These are phyloP conservation scores for Delia radicum DNA, from an alignment of 1,140 invertebrate genomes.

Conservation along the genomic window DNA sequence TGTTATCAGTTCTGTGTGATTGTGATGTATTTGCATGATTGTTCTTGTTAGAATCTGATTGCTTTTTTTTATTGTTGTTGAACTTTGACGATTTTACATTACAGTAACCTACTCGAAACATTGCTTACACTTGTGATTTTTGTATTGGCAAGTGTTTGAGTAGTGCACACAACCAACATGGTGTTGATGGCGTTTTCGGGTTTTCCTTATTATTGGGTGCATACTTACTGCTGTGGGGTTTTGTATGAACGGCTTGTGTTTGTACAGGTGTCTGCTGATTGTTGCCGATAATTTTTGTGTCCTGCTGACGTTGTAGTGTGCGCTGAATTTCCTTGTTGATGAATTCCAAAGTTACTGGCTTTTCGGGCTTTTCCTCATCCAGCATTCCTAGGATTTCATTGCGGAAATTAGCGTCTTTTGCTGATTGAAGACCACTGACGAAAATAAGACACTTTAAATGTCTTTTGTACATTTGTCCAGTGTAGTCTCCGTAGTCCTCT, in stretches of 20 bases:
- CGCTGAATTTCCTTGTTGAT: slow-evolving; percentile 18
- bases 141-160: neutral
- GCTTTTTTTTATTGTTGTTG: neutral
- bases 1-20: neutral
- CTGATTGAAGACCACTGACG: neutral
- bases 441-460: too few species aligned
- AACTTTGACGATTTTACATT: too few species aligned
- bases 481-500: too few species aligned
- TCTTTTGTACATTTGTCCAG: too few species aligned
- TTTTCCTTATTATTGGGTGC: neutral
- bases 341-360: slow-evolving; percentile 6
- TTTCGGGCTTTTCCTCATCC: slow-evolving; percentile 8
- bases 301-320: neutral
- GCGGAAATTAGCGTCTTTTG: neutral
- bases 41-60: neutral
- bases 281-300: slow-evolving; percentile 4
- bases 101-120: neutral
- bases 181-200: neutral
- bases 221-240: neutral
- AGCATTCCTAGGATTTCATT: slow-evolving; percentile 16
- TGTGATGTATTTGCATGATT: too few species aligned
- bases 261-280: neutral
- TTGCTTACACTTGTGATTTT: neutral
- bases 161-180: slow-evolving; percentile 2
- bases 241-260: slow-evolving; percentile 12